These are phyloP conservation scores for Ptychadena robeensis DNA, from an alignment of 2,797 vertebrate species.

Conservation along the genomic window DNA sequence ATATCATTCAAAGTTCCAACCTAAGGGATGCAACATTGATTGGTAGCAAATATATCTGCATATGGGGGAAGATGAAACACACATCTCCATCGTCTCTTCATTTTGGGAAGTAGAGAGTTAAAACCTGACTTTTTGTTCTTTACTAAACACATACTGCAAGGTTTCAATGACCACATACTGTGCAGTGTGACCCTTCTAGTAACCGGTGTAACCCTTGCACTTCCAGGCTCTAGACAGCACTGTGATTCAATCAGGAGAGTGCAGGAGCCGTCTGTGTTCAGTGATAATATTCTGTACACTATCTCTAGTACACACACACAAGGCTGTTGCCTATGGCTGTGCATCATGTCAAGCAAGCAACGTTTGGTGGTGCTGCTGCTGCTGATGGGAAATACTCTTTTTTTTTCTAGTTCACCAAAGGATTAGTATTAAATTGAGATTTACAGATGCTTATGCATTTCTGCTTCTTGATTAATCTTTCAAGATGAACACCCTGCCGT, in stretches of 20 bases:
- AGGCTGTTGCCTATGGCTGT: conserved; percentile 41
- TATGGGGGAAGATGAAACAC: not conserved
- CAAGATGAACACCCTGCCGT: conserved; percentile 65
- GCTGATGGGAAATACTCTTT: conserved; percentile 52
- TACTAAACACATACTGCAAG: not conserved
- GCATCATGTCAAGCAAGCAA: conserved; percentile 34
- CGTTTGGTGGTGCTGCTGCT: conserved; percentile 47
- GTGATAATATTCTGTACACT: conserved; percentile 34
- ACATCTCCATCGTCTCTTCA: not conserved
- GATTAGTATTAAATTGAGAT: conserved; percentile 67
- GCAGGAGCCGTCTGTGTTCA: conserved; percentile 5
- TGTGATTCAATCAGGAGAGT: conserved; percentile 3
- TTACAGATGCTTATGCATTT: conserved; percentile 65
- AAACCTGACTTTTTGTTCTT: not conserved
- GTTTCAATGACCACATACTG: not conserved
- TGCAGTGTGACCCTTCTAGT: not conserved
- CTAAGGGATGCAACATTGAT: not conserved
- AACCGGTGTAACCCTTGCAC: not conserved
- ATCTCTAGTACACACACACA: conserved; percentile 23
- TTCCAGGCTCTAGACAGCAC: not conserved
- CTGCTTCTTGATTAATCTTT: conserved; percentile 67
- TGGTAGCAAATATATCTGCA: not conserved
- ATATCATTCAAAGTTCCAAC: conserved; percentile 34
- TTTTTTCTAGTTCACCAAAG: conserved; percentile 56
- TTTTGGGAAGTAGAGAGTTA: not conserved